Evolutionary conservation across 2,797 vertebrate genomes (phyloP), one percentile per base, ranked within the genome.

Genomic region (Manis javanica): DNA sequence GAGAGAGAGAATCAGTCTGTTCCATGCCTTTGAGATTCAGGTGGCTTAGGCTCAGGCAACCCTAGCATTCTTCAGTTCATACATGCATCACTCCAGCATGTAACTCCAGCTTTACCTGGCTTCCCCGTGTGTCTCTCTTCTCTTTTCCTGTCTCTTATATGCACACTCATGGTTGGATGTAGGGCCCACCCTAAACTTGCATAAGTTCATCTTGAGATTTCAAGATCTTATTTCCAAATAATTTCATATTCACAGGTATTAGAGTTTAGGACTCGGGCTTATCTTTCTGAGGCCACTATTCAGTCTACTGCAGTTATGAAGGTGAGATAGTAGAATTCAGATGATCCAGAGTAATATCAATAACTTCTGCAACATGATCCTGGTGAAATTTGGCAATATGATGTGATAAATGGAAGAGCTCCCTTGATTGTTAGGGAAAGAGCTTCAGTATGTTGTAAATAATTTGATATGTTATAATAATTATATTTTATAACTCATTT

Each of bases 371-470:
- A 72, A 39, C 26, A 26, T 55, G 37, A 75, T 23, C n/a, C 55
- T 69, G 26, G 37, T 55, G 7, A 69, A 61, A 90, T 87, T 39
- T 90, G 31, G 6, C 82, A 77, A 90, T 59, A 15, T 9, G 9
- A 49, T 49, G 24, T 74, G 34, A 46, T 63, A 75, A 86, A 61
- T 63, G 29, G 24, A 86, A 90, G 31, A 37, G 16, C 1, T 57
- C 31, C 12, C 29, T 71, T 88, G 23, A 49, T 83, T 55, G 7
- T 87, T 87, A 90, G 42, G 31, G n/a, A 94, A 91, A 92, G 15
- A 86, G 34, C 59, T 85, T 87, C 81, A 71, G 19, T 74, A 74
- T 68, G 49, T 77, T 94, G 49, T n/a, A 82, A 87, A 88, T 86
- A 66, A 87, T 90, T 86, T 84, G 34, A 16, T 42, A 74, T 86